Evolutionary conservation across 64 coral and sea anemone genomes (phyloP).

Genomic region (Porites lutea): DNA sequence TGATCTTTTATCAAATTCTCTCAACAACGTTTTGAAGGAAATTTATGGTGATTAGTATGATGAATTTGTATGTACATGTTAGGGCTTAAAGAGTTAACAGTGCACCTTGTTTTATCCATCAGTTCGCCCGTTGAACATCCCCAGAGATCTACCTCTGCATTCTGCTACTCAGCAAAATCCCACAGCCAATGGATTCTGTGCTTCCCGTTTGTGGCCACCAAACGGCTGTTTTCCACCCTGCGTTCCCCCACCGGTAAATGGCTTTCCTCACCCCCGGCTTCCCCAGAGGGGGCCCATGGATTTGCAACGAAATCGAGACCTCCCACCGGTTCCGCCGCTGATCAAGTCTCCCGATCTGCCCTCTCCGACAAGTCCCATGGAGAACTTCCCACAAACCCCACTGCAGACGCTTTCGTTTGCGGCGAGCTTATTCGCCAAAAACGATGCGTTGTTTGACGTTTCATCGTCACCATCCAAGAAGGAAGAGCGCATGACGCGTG

Average conservation of each 20-base stretch:
- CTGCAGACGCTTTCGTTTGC: constrained; percentile 29
- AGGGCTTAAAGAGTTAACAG: not conserved
- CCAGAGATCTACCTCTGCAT: not conserved
- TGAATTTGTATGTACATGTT: too few relatives aligned
- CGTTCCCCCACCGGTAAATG: constrained; percentile 23
- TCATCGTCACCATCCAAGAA: not conserved
- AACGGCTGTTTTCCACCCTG: constrained; percentile 22
- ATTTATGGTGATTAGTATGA: too few relatives aligned
- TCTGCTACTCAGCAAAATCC: not conserved
- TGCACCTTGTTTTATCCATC: not conserved
- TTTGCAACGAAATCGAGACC: constrained; percentile 34
- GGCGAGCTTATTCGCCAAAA: constrained; percentile 40
- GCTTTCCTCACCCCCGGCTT: constrained; percentile 8
- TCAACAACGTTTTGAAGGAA: too few relatives aligned
- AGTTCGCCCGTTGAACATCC: not conserved
- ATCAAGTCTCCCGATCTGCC: constrained; percentile 52
- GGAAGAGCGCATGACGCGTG: constrained; percentile 23
- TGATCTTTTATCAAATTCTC: too few relatives aligned
- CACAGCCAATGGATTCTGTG: constrained; percentile 29
- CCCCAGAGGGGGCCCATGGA: not conserved
- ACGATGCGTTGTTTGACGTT: constrained; percentile 1
- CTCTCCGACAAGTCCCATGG: constrained; percentile 57
- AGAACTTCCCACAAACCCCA: constrained; percentile 16
- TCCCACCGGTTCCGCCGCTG: constrained; percentile 70
- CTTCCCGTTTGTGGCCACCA: constrained; percentile 73